Evolutionary conservation across 2,888 invertebrate genomes (phyloP).

Genomic region (Altica lythri): DNA sequence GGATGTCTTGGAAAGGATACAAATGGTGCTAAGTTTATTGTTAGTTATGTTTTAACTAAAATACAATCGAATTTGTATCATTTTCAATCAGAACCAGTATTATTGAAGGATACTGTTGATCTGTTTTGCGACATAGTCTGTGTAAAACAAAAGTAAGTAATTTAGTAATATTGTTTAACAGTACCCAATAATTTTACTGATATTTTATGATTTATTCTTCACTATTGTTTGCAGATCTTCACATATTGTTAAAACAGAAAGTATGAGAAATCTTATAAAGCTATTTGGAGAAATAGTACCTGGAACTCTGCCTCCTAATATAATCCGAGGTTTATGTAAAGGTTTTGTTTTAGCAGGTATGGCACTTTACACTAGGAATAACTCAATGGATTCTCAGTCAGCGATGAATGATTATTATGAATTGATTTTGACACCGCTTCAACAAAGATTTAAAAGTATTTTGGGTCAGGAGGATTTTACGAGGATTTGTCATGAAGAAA

Average conservation of each 20-base stretch:
- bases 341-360: slow-evolving; percentile 73
- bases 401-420: slow-evolving; percentile 49
- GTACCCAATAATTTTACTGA: neutral
- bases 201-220: slow-evolving; percentile 12
- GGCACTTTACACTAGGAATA: slow-evolving; percentile 48
- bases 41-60: slow-evolving; percentile 69
- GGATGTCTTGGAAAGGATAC: slow-evolving; percentile 70
- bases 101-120: slow-evolving; percentile 67
- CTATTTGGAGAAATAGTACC: slow-evolving; percentile 60
- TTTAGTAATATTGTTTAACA: slow-evolving; percentile 4
- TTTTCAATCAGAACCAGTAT: slow-evolving; percentile 65
- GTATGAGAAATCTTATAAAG: slow-evolving; percentile 61
- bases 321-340: slow-evolving; percentile 71
- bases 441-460: slow-evolving; percentile 62
- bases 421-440: slow-evolving; percentile 58
- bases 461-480: slow-evolving; percentile 61
- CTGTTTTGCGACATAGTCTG: slow-evolving; percentile 59
- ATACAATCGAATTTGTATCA: slow-evolving; percentile 66
- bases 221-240: slow-evolving; percentile 18
- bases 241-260: slow-evolving; percentile 63
- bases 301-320: slow-evolving; percentile 62
- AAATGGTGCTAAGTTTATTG: slow-evolving; percentile 66
- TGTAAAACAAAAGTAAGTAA: slow-evolving; percentile 53
- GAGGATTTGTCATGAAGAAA: slow-evolving; percentile 64
- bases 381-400: neutral